Evolutionary conservation across 2,888 invertebrate species (phyloP).

Genomic region (Selenia dentaria): DNA sequence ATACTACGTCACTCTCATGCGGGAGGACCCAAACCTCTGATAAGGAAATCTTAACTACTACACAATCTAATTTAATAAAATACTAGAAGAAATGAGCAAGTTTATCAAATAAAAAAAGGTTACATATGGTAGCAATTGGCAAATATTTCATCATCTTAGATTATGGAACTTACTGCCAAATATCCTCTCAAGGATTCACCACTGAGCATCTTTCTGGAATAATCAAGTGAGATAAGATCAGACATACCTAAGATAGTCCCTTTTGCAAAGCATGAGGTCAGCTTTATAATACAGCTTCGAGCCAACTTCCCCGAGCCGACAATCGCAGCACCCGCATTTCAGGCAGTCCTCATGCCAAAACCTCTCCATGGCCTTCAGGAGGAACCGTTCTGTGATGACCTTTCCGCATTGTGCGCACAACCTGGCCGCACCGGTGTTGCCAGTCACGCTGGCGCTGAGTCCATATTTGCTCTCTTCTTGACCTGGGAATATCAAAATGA

Average conservation of each 20-base stretch:
- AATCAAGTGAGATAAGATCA: no score
- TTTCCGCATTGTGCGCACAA: conserved; percentile 95
- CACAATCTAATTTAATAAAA: no score
- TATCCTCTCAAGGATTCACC: no score
- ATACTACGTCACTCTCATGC: no score
- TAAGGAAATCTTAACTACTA: no score
- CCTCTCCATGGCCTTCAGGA: conserved; percentile 94
- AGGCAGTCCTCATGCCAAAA: conserved; percentile 98
- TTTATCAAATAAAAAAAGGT: no score
- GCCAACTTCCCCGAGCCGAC: conserved; percentile 96
- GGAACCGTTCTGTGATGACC: conserved; percentile 91
- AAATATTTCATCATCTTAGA: no score
- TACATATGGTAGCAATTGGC: no score
- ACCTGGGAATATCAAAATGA: conserved; percentile 42
- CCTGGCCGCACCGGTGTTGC: conserved; percentile 71
- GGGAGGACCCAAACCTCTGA: no score
- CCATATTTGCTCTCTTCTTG: conserved; percentile 77
- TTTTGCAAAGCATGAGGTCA: conserved; percentile 95
- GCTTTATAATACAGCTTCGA: conserved; percentile 96
- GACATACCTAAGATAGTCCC: conserved; percentile 95
- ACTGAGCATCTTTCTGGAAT: no score
- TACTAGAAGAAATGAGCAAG: no score
- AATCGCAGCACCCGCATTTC: conserved; percentile 96
- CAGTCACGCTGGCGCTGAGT: conserved; percentile 60
- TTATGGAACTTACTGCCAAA: no score